phyloP scores from a whole-genome alignment of 2,797 vertebrate species.

The Gouania willdenowi region DNA sequence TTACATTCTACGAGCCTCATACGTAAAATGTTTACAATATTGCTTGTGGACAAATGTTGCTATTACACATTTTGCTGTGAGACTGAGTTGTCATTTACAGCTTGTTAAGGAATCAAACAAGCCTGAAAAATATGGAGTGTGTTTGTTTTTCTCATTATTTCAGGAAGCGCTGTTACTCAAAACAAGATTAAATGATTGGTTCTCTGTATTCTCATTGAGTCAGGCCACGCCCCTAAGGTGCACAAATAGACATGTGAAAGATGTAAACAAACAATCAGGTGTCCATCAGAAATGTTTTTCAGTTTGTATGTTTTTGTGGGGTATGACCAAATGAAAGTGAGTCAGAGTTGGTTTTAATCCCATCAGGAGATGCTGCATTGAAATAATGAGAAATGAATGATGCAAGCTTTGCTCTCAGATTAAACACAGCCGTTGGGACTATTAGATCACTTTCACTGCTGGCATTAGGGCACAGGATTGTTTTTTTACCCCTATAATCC shows the following conservation, averaged over 20 bases:
- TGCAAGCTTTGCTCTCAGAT: conserved; percentile 77
- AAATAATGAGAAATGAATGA: conserved; percentile 82
- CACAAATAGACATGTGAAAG: conserved; percentile 24
- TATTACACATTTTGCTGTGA: too few species aligned
- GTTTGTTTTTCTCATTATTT: conserved; percentile 2
- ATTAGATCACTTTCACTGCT: conserved; percentile 81
- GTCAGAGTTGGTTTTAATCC: conserved; percentile 70
- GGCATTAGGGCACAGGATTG: conserved; percentile 76
- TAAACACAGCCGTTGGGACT: conserved; percentile 77
- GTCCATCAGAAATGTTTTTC: too few species aligned
- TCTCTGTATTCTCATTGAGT: too few species aligned
- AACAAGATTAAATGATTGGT: too few species aligned
- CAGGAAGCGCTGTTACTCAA: too few species aligned
- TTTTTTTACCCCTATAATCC: conserved; percentile 69
- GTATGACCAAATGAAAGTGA: conserved; percentile 60
- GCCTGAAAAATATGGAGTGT: neutral
- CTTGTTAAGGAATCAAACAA: neutral
- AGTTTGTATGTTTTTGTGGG: conserved; percentile 51
- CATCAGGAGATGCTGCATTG: conserved; percentile 77
- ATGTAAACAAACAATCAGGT: conserved; percentile 60
- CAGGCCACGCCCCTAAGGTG: conserved; percentile 3
- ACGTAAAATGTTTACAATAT: too few species aligned
- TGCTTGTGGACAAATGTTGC: too few species aligned
- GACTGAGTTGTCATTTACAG: too few species aligned
- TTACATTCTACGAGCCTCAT: too few species aligned